Evolutionary conservation across 2,113 vertebrate species (phyloP).

Genomic region (Xenotilapia flavipinnis): DNA sequence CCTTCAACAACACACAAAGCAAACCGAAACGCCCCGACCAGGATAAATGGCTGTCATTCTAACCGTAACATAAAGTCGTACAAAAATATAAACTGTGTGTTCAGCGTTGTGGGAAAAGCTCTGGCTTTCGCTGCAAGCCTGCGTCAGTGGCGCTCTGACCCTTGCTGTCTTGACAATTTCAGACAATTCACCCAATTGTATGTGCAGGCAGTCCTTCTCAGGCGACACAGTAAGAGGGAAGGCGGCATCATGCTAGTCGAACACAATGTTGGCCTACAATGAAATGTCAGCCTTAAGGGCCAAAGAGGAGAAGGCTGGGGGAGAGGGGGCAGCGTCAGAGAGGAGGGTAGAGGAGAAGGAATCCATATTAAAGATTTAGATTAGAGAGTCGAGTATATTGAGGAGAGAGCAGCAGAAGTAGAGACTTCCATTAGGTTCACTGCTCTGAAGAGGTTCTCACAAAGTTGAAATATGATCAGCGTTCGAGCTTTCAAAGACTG

Average conservation of each 20-base stretch:
- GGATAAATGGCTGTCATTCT: neutral
- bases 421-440: conserved; percentile 43
- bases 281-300: conserved; percentile 40
- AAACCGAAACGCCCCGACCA: neutral
- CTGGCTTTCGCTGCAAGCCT: neutral
- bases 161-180: conserved; percentile 21
- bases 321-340: neutral
- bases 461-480: conserved; percentile 52
- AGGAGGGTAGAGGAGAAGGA: neutral
- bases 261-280: conserved; percentile 47
- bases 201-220: conserved; percentile 12
- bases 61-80: neutral
- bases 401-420: conserved; percentile 1
- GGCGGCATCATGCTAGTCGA: conserved; percentile 6
- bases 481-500: neutral
- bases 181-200: conserved; percentile 60
- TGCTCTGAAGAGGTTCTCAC: conserved; percentile 37
- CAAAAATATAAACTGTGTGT: neutral
- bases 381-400: neutral
- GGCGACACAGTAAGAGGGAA: neutral
- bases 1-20: neutral
- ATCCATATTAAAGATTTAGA: conserved; percentile 58
- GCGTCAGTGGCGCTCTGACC: neutral
- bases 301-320: neutral
- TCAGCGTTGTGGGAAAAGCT: neutral